Evolutionary conservation across 2,113 vertebrate genomes (phyloP).

Genomic region (Syrrhaptes paradoxus): DNA sequence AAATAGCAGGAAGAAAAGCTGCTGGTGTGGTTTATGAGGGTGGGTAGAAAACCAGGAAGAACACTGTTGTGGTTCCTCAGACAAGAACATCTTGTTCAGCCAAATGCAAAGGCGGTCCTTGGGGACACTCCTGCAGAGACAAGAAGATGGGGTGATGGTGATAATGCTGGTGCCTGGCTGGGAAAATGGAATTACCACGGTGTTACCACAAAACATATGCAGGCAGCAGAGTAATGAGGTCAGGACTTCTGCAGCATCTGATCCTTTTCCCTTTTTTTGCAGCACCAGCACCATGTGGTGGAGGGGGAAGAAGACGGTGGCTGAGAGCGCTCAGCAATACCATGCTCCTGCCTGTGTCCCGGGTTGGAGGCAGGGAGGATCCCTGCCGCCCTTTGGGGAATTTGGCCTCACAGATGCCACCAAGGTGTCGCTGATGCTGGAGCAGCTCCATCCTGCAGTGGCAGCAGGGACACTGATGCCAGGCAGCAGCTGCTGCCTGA

Average conservation of each 20-base stretch:
- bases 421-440: not conserved
- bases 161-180: not conserved
- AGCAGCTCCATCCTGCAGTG: not conserved
- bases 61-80: not conserved
- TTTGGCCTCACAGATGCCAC: not conserved
- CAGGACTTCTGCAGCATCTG: not conserved
- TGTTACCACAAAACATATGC: not conserved
- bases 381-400: not conserved
- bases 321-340: not conserved
- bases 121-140: conserved; percentile 19
- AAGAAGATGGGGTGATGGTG: not conserved
- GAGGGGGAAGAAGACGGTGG: not conserved
- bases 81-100: conserved; percentile 33
- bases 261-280: not conserved
- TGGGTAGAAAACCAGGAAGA: not conserved
- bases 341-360: not conserved
- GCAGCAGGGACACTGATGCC: not conserved
- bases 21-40: not conserved
- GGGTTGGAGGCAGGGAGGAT: not conserved
- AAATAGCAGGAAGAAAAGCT: not conserved
- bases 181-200: conserved; percentile 18
- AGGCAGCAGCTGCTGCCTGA: not conserved
- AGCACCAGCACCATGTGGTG: fast-evolving
- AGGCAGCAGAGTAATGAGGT: not conserved
- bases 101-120: conserved; percentile 20